phyloP scores from a whole-genome alignment of 2,888 invertebrate species.

The Scrobipalpa atriplicella region DNA sequence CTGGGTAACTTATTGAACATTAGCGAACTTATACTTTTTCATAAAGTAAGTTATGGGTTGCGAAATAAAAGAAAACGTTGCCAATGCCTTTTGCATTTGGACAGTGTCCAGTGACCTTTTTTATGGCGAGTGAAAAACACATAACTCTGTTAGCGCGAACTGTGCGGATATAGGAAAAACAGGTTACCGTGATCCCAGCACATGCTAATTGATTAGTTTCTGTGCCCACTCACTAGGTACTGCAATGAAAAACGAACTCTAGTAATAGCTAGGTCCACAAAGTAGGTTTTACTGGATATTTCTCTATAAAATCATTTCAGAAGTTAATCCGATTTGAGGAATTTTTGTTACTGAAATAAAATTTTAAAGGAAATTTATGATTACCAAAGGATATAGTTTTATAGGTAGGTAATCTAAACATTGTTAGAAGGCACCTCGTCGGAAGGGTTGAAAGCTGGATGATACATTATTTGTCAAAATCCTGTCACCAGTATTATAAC shows the following conservation, averaged over 20 bases:
- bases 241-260: neutral
- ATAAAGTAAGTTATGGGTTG: neutral
- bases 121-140: slow-evolving; percentile 40
- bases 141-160: slow-evolving; percentile 37
- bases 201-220: slow-evolving; percentile 39
- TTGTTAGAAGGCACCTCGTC: neutral
- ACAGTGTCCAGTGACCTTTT: slow-evolving; percentile 40
- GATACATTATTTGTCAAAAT: slow-evolving; percentile 47
- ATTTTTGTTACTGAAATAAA: neutral
- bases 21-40: neutral
- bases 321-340: neutral
- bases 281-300: slow-evolving; percentile 5
- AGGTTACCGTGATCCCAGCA: slow-evolving; percentile 31
- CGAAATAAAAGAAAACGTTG: slow-evolving; percentile 20
- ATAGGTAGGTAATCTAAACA: too few species aligned
- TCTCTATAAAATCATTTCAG: neutral
- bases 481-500: slow-evolving; percentile 59
- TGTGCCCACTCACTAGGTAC: slow-evolving; percentile 4
- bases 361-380: too few species aligned
- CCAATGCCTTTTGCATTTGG: slow-evolving; percentile 43
- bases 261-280: neutral
- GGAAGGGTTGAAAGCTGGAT: slow-evolving; percentile 25
- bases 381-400: too few species aligned
- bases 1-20: neutral
- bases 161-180: slow-evolving; percentile 34